A percentile compares a stretch with the other conserved stretches of the same genome.
Evolutionary conservation across 2,888 invertebrate species (phyloP).

Genomic region (Nezara viridula): DNA sequence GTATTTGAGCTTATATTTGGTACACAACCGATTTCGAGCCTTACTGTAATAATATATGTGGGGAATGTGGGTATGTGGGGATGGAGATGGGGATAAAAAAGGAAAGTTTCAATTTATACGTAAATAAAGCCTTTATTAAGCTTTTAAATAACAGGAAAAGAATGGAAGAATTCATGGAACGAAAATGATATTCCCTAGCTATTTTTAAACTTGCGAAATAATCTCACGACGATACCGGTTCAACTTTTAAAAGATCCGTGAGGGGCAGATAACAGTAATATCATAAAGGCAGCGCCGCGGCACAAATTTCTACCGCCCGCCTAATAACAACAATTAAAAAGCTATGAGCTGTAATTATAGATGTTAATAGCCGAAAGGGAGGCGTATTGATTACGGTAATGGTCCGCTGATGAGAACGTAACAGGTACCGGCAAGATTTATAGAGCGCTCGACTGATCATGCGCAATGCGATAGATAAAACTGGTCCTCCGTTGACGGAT

Average conservation of each 20-base stretch:
- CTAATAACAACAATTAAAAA: slow-evolving; percentile 36
- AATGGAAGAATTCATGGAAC: neutral
- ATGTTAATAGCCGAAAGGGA: slow-evolving; percentile 26
- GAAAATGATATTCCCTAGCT: neutral
- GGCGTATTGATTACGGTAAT: slow-evolving; percentile 30
- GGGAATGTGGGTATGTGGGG: too few relatives aligned
- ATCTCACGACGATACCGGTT: neutral
- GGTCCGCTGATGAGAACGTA: slow-evolving; percentile 8
- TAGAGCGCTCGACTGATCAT: neutral
- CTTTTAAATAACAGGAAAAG: neutral
- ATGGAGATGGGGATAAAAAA: too few relatives aligned
- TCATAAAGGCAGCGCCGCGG: neutral
- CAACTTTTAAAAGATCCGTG: neutral
- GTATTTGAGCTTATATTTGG: too few relatives aligned
- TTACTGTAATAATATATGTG: too few relatives aligned
- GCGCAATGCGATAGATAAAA: slow-evolving; percentile 37
- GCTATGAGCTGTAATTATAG: slow-evolving; percentile 5
- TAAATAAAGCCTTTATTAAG: neutral
- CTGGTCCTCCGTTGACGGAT: slow-evolving; percentile 8
- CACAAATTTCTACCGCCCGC: neutral
- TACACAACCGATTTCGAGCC: too few relatives aligned
- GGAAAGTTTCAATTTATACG: too few relatives aligned
- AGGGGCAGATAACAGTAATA: neutral
- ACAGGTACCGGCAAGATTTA: slow-evolving; percentile 8
- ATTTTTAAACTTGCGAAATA: neutral